phyloP scores from a whole-genome alignment of 2,888 invertebrate genomes.

The Synanthedon andrenaeformis region DNA sequence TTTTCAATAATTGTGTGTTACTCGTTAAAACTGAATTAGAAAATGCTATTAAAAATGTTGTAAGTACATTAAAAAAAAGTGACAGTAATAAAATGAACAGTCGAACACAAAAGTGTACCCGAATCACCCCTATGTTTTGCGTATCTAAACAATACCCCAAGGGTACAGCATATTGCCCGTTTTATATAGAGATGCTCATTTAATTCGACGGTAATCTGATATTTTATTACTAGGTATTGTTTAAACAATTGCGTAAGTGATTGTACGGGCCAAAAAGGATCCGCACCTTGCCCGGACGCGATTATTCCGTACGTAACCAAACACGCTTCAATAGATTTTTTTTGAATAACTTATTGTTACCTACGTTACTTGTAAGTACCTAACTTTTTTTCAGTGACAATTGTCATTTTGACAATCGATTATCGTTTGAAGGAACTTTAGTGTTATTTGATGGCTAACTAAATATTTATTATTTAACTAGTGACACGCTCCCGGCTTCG shows the following conservation, averaged over 20 bases:
- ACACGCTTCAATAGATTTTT: neutral
- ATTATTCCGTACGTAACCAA: conserved; percentile 14
- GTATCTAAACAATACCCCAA: conserved; percentile 11
- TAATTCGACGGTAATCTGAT: conserved; percentile 53
- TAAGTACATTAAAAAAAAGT: no score
- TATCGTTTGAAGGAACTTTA: neutral
- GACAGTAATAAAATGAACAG: conserved; percentile 9
- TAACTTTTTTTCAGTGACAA: no score
- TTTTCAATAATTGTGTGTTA: no score
- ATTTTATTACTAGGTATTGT: conserved; percentile 62
- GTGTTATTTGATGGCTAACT: no score
- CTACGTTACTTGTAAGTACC: no score
- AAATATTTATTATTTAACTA: no score
- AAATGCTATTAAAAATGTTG: no score
- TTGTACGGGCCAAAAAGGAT: conserved; percentile 37
- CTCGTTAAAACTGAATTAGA: no score
- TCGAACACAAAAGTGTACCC: conserved; percentile 5
- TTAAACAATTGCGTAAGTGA: conserved; percentile 70
- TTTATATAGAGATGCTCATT: conserved; percentile 38
- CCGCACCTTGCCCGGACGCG: conserved; percentile 42
- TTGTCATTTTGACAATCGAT: no score
- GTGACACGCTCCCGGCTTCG: no score
- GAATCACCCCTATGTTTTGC: conserved; percentile 10
- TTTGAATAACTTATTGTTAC: neutral
- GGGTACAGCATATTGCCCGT: conserved; percentile 28